Conservation (phyloP, 2,888 invertebrate species). For the Drosophila atroscutellata region DNA sequence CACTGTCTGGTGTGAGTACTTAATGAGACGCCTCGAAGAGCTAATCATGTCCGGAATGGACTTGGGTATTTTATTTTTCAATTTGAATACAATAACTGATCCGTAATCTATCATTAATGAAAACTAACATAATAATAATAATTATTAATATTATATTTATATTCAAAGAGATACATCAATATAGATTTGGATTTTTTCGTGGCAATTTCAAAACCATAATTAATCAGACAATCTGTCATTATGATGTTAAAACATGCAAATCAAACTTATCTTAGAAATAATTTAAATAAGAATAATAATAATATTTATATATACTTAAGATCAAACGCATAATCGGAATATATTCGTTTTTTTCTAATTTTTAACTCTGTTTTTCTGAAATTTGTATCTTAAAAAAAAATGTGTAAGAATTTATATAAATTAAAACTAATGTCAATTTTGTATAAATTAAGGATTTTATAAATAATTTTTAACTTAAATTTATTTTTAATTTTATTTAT, state of each 20-base stretch:
- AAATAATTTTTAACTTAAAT: background rate
- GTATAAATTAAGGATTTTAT: background rate
- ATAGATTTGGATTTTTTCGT: background rate
- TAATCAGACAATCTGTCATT: background rate
- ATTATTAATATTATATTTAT: background rate
- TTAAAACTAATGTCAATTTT: background rate
- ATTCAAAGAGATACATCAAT: background rate
- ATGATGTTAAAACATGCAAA: background rate
- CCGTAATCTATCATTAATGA: constrained; percentile 4
- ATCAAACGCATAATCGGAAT: background rate
- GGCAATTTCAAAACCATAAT: background rate
- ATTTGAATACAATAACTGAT: constrained; percentile 49
- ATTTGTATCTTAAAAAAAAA: background rate
- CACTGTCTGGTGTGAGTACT: constrained; percentile 39
- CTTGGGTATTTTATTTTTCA: constrained; percentile 25
- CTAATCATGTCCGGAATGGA: constrained; percentile 49
- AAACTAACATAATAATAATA: background rate
- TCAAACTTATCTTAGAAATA: background rate
- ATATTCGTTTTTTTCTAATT: no score
- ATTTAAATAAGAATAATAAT: background rate
- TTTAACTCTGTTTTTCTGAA: no score
- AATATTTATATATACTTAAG: background rate
- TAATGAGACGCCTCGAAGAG: constrained; percentile 36
- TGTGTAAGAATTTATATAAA: no score
- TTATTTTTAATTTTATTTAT: background rate